phyloP scores from a whole-genome alignment of 2,113 vertebrate genomes.

The Panthera tigris region DNA sequence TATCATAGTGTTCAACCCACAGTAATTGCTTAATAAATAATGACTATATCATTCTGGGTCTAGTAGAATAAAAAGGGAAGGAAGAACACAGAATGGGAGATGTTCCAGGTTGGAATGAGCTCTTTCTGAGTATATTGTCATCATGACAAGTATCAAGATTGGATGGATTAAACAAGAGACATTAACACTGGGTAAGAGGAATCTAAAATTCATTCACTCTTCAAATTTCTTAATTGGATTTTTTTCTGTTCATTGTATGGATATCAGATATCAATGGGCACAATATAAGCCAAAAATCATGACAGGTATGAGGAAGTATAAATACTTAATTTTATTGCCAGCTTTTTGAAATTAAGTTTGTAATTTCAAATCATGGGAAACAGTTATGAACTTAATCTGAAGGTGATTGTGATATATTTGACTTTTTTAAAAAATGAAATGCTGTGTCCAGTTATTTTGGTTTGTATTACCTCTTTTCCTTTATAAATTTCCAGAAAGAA shows the following conservation, averaged over 20 bases:
- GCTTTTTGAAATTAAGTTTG: not conserved
- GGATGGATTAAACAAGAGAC: not conserved
- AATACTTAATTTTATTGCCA: not conserved
- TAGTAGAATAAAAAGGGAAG: not conserved
- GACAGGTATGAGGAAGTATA: not conserved
- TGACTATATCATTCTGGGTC: not conserved
- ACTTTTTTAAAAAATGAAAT: not conserved
- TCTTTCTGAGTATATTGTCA: not conserved
- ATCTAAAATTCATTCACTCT: not conserved
- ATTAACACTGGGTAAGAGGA: not conserved
- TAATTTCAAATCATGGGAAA: not conserved
- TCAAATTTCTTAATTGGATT: not conserved
- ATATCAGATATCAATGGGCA: not conserved
- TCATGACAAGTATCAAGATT: not conserved
- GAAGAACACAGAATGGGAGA: not conserved
- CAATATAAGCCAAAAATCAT: not conserved
- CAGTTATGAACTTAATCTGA: not conserved
- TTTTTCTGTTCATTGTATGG: not conserved
- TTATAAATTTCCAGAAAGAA: constrained; percentile 7
- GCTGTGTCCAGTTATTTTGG: not conserved
- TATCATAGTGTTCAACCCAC: not conserved
- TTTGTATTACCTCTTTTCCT: not conserved
- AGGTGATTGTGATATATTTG: not conserved
- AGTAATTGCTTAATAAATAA: not conserved
- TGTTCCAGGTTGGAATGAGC: not conserved